A percentile compares a stretch with the other conserved stretches of the same genome.
phyloP scores from a whole-genome alignment of 2,888 invertebrate species.

The Stenodera caucasica region DNA sequence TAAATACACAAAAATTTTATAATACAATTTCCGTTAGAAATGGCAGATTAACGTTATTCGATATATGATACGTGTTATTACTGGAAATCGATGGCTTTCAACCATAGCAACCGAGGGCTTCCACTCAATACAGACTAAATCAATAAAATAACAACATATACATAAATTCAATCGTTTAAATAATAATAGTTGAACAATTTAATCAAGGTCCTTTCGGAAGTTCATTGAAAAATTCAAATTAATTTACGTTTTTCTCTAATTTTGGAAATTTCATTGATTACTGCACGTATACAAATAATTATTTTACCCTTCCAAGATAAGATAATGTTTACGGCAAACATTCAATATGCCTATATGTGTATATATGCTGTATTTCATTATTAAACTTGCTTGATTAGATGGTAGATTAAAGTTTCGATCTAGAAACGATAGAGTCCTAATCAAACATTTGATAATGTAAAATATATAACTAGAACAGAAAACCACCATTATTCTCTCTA shows the following conservation, averaged over 20 bases:
- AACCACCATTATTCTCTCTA: not conserved
- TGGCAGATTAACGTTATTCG: slow-evolving; percentile 1
- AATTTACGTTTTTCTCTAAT: too few relatives aligned
- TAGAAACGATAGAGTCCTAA: not conserved
- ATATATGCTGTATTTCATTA: not conserved
- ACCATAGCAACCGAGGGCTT: slow-evolving; percentile 35
- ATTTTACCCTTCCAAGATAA: slow-evolving; percentile 3
- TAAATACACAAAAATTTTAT: not conserved
- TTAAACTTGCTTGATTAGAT: not conserved
- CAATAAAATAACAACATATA: slow-evolving; percentile 18
- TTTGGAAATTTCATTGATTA: too few relatives aligned
- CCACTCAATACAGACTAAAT: slow-evolving; percentile 38
- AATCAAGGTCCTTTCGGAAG: too few relatives aligned
- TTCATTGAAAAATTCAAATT: too few relatives aligned
- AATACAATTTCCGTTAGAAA: slow-evolving; percentile 2
- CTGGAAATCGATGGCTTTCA: slow-evolving; percentile 28
- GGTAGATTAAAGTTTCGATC: slow-evolving; percentile 5
- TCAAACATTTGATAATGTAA: slow-evolving; percentile 3
- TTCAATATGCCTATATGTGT: slow-evolving; percentile 6
- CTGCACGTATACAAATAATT: not conserved
- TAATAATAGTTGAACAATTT: too few relatives aligned
- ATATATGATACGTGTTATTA: slow-evolving; percentile 27
- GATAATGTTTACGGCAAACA: slow-evolving; percentile 4
- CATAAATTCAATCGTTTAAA: too few relatives aligned
- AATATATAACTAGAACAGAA: not conserved